Percentiles rank a stretch among this genome's conserved stretches.
Conservation (phyloP, 2,888 invertebrate genomes). For the Campaea margaritaria region DNA sequence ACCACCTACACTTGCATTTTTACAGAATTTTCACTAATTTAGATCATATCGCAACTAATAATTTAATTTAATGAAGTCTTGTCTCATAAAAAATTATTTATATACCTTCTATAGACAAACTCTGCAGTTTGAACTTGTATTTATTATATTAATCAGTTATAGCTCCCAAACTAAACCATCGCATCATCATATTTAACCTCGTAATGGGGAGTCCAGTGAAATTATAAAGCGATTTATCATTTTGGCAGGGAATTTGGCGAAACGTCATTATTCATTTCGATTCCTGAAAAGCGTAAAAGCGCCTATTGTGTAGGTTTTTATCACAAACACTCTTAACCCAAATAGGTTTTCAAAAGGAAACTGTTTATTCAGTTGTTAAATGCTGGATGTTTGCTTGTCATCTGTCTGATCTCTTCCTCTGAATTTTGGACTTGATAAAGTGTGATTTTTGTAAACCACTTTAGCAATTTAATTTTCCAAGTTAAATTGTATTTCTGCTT, state of each 20-base stretch:
- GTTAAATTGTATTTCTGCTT: too few species aligned
- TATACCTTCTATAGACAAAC: too few species aligned
- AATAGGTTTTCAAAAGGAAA: conserved; percentile 40
- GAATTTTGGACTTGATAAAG: not conserved
- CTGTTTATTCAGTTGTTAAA: conserved; percentile 35
- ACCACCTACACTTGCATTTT: too few species aligned
- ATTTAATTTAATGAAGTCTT: too few species aligned
- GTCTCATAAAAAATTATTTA: too few species aligned
- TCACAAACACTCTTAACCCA: conserved; percentile 50
- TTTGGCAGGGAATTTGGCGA: conserved; percentile 59
- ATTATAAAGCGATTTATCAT: conserved; percentile 73
- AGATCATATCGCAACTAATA: too few species aligned
- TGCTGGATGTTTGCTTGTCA: conserved; percentile 26
- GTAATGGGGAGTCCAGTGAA: conserved; percentile 55
- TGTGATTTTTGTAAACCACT: too few species aligned
- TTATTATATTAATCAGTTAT: too few species aligned
- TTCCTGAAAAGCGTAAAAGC: conserved; percentile 58
- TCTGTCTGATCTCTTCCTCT: too few species aligned
- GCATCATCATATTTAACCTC: conserved; percentile 53
- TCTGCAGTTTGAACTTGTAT: too few species aligned
- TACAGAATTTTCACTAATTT: too few species aligned
- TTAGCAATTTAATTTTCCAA: too few species aligned
- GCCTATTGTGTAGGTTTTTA: conserved; percentile 54
- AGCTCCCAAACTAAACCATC: conserved; percentile 30
- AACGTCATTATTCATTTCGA: conserved; percentile 70